These are phyloP conservation scores for Noctua janthe DNA, from an alignment of 2,888 invertebrate genomes.

Conservation along the genomic window DNA sequence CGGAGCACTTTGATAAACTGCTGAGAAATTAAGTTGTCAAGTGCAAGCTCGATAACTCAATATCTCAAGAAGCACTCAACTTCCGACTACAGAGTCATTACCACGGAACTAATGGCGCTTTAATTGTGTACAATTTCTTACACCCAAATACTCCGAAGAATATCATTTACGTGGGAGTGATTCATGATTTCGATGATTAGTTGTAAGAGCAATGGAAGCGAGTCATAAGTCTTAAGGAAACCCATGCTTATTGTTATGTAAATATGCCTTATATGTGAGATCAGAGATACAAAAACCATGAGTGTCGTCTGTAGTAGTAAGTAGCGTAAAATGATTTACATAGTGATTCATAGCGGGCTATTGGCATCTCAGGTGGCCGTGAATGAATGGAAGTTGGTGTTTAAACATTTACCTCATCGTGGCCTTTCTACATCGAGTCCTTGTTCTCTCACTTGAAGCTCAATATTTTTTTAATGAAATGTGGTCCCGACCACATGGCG, in stretches of 20 bases:
- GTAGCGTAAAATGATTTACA: conserved; percentile 73
- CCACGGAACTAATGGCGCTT: conserved; percentile 41
- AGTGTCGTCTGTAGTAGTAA: conserved; percentile 72
- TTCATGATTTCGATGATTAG: conserved; percentile 71
- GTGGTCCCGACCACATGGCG: not conserved
- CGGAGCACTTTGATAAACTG: conserved; percentile 22
- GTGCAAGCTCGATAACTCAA: conserved; percentile 16
- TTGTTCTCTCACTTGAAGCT: not conserved
- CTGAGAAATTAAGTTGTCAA: conserved; percentile 21
- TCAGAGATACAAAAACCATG: conserved; percentile 62
- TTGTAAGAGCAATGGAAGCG: conserved; percentile 54
- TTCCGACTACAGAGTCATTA: conserved; percentile 31
- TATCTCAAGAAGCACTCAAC: conserved; percentile 38
- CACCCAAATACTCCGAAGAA: conserved; percentile 68
- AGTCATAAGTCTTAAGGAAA: conserved; percentile 65
- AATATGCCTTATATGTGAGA: conserved; percentile 64
- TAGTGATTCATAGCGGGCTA: conserved; percentile 77
- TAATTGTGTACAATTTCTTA: conserved; percentile 64
- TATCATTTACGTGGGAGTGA: conserved; percentile 71
- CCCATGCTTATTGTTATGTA: conserved; percentile 63
- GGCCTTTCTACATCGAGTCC: conserved; percentile 70
- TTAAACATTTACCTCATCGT: conserved; percentile 74
- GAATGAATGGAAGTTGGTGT: conserved; percentile 76
- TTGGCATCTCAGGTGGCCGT: conserved; percentile 68
- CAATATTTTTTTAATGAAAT: not conserved